These are phyloP conservation scores for Luidia sarsii DNA, from an alignment of 53 echinoderm and acorn worm species.

Conservation along the genomic window DNA sequence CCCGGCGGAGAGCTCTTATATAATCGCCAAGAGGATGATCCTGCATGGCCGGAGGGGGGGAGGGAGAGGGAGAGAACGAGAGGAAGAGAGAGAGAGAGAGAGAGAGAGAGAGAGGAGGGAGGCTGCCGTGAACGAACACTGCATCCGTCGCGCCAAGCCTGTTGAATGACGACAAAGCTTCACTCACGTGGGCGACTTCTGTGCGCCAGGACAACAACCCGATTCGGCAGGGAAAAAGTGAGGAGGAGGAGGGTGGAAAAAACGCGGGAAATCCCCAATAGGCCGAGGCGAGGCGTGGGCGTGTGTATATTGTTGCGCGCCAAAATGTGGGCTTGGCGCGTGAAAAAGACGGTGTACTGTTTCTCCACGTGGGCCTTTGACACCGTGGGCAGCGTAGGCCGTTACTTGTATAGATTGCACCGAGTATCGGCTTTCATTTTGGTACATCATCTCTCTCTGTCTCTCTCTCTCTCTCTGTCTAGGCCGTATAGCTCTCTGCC, in stretches of 20 bases:
- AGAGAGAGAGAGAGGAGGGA: no score
- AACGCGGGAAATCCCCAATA: constrained; percentile 49
- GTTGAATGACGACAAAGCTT: constrained; percentile 41
- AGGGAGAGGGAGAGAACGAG: no score
- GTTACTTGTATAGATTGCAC: constrained; percentile 22
- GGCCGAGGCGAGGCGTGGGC: constrained; percentile 24
- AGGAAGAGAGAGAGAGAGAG: no score
- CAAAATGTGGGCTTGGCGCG: constrained; percentile 28
- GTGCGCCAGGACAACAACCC: constrained; percentile 17
- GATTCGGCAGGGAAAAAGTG: no score
- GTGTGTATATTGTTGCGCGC: neutral
- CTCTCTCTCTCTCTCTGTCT: no score
- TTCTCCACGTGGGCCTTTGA: constrained; percentile 21
- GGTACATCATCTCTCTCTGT: no score
- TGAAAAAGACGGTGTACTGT: constrained; percentile 35
- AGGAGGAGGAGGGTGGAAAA: no score
- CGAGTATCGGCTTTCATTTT: constrained; percentile 23
- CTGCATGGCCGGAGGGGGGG: neutral
- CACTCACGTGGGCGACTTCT: constrained; percentile 45
- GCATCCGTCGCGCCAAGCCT: no score
- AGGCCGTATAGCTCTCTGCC: no score
- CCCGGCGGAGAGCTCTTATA: constrained; percentile 24
- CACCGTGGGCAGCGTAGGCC: constrained; percentile 17
- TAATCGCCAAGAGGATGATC: constrained; percentile 33
- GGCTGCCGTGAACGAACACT: no score